A percentile compares a stretch with the other conserved stretches of the same genome.
Evolutionary conservation across 2,113 vertebrate species (phyloP).

Genomic region (Rana temporaria): DNA sequence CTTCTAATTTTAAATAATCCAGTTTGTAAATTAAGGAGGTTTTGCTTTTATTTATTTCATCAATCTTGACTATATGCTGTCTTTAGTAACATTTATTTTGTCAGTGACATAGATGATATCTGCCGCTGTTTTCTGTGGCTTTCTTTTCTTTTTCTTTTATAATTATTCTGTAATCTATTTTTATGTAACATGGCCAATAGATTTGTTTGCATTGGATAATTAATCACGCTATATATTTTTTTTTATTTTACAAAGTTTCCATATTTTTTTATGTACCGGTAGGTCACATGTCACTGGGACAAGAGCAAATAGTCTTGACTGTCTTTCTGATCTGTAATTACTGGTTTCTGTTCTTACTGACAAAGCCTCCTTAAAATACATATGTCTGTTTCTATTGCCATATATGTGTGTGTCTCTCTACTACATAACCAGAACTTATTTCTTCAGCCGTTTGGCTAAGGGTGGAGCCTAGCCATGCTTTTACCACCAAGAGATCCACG

Average conservation of each 20-base stretch:
- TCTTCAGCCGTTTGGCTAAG: conserved; percentile 98
- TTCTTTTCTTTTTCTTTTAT: neutral
- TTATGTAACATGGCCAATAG: neutral
- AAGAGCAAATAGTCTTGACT: neutral
- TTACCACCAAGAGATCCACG: conserved; percentile 92
- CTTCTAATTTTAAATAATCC: conserved; percentile 1
- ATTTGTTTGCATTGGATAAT: no score
- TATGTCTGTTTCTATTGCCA: conserved; percentile 87
- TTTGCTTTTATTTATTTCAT: conserved; percentile 54
- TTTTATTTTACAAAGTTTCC: neutral
- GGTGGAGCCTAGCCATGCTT: conserved; percentile 93
- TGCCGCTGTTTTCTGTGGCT: neutral
- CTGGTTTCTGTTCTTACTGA: neutral
- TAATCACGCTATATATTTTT: neutral
- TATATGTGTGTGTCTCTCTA: conserved; percentile 99
- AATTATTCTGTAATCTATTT: neutral
- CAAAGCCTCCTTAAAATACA: conserved; percentile 87
- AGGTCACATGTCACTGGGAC: neutral
- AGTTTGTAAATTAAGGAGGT: conserved; percentile 72
- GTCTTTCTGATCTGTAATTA: no score
- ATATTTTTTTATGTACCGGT: neutral
- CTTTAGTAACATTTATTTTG: neutral
- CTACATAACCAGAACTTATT: conserved; percentile 97
- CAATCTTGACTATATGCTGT: no score
- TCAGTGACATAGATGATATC: neutral